Evolutionary conservation across 2,113 vertebrate genomes (phyloP).

Genomic region (Ardeotis arabs): DNA sequence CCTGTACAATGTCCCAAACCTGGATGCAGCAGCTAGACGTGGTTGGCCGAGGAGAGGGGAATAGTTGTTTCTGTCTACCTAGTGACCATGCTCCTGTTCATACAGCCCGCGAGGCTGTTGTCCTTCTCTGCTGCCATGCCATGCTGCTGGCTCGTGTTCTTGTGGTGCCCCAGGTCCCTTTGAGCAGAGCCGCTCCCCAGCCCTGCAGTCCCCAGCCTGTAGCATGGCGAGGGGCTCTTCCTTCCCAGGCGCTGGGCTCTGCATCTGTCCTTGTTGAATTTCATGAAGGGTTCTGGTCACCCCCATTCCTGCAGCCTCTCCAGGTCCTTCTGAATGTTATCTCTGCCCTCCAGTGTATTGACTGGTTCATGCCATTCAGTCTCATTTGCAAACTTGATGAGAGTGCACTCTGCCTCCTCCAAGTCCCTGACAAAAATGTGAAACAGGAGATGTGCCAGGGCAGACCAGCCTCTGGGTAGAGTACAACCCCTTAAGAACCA

Average conservation of each 20-base stretch:
- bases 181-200: background rate
- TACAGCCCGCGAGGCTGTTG: background rate
- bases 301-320: background rate
- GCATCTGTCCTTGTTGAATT: background rate
- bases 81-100: background rate
- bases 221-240: background rate
- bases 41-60: background rate
- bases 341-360: background rate
- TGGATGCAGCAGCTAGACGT: background rate
- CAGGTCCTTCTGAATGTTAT: background rate
- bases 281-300: background rate
- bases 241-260: background rate
- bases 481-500: background rate
- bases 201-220: background rate
- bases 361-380: background rate
- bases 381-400: background rate
- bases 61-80: background rate
- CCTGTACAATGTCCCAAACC: background rate
- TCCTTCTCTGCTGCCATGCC: background rate
- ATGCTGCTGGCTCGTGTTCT: background rate
- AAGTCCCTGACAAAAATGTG: background rate
- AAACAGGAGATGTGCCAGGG: background rate
- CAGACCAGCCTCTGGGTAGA: background rate
- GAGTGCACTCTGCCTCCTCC: background rate
- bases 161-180: background rate